Base-by-base conservation (phyloP, 2,888 invertebrate species). In the Agrotis exclamationis region DNA sequence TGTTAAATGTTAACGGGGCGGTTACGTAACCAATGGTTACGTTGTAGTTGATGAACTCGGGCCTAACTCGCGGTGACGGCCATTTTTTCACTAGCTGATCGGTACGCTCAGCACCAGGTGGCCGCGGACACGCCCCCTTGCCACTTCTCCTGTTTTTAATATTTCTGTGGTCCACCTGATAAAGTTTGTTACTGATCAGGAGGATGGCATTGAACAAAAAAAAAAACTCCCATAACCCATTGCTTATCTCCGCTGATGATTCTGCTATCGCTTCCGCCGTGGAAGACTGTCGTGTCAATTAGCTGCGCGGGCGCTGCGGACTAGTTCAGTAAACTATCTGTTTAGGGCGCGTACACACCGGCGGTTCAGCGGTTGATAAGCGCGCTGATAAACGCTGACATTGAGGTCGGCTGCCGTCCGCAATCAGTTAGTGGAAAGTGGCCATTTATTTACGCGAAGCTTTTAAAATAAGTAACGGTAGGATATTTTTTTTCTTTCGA, bases 261-360 rank as follows among this genome's bases (percentile, higher is more conserved):
- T 91, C 87, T 95, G 95, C 91, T 89, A 81, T 87, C 94, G 85
- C 82, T 94, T 83, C 89, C 76, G 76, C 75, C 79, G 60, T 73
- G 76, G 86, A 86, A 88, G 89, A 90, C 88, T 86, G 89, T 84
- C 88, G 88, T 89, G 39, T 88, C 93, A 93, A 95, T 95, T 95
- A 94, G 93, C 82, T 84, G 92, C 92, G 92, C 94, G 92, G 92
- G 93, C 92, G 93, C 93, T 91, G 89, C 87, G 89, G 85, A 93
- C 94, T 92, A 93, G 93, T 92, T 93, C 86, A 90, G 89, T 90
- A 90, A 91, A 90, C 89, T 88, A 91, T 91, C 87, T 85, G 87
- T 86, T 91, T 88, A 90, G 88, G 89, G 87, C 85, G 77, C 79
- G 80, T 79, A 75, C 75, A 84, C 82, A 79, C 85, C 64, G 73